Conservation (phyloP, 2,113 vertebrate species). For the Petaurus breviceps region DNA sequence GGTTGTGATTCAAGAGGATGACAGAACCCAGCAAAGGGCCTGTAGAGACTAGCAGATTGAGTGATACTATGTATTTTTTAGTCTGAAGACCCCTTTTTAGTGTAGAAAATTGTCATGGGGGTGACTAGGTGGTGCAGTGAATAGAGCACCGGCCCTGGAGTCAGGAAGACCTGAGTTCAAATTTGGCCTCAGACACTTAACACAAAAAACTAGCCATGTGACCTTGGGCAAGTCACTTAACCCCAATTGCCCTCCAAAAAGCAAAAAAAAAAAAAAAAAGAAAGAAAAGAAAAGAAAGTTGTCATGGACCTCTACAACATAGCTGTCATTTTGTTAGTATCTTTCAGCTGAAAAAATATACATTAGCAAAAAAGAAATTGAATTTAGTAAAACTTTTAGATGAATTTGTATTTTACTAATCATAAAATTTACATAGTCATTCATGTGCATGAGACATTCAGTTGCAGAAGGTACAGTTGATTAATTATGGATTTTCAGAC, state of each 20-base stretch:
- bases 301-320: background rate
- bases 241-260: too few species aligned
- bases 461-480: background rate
- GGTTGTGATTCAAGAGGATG: background rate
- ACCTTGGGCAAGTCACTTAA: too few species aligned
- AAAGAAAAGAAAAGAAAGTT: too few species aligned
- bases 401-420: background rate
- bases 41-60: background rate
- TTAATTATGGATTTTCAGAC: background rate
- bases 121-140: too few species aligned
- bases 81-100: too few species aligned
- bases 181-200: too few species aligned
- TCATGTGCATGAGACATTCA: background rate
- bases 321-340: background rate
- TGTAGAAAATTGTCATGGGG: too few species aligned
- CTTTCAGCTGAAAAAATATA: background rate
- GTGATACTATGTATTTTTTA: background rate
- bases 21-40: background rate
- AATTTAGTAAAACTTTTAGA: background rate
- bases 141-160: too few species aligned
- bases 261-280: too few species aligned
- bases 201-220: too few species aligned
- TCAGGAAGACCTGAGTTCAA: too few species aligned
- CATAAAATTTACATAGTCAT: background rate
- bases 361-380: background rate